These are phyloP conservation scores for Ophonus ardosiacus DNA, from an alignment of 2,888 invertebrate species.

Conservation along the genomic window DNA sequence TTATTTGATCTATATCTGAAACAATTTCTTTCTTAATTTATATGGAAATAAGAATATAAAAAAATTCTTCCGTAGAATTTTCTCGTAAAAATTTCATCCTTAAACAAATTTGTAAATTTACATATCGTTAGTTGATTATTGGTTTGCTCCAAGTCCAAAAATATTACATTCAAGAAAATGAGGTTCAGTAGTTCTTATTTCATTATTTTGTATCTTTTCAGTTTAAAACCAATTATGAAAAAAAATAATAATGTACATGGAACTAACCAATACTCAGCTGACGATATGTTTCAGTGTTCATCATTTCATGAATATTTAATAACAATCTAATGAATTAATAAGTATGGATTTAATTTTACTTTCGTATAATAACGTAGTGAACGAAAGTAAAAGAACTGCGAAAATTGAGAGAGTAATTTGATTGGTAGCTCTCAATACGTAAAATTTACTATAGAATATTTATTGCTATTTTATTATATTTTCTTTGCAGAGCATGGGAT, in stretches of 20 bases:
- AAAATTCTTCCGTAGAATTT: neutral
- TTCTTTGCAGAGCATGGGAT: too few relatives aligned
- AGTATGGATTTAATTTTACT: slow-evolving; percentile 17
- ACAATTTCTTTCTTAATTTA: neutral
- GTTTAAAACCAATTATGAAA: too few relatives aligned
- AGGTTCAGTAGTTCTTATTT: too few relatives aligned
- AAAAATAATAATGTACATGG: too few relatives aligned
- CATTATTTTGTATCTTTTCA: too few relatives aligned
- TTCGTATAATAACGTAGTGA: slow-evolving; percentile 30
- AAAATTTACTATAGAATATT: too few relatives aligned
- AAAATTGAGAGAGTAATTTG: neutral
- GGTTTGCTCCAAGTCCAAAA: too few relatives aligned
- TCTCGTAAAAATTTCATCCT: neutral
- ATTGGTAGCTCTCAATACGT: neutral
- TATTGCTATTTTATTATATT: too few relatives aligned
- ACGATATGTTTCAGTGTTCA: slow-evolving; percentile 22
- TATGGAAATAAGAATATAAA: neutral
- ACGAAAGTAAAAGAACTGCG: neutral
- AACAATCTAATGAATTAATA: slow-evolving; percentile 12
- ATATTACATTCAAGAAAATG: too few relatives aligned
- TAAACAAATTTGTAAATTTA: slow-evolving; percentile 6
- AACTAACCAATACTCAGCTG: too few relatives aligned
- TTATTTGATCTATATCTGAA: neutral
- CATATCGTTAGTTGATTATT: too few relatives aligned
- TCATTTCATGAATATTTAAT: slow-evolving; percentile 2